phyloP scores from a whole-genome alignment of 2,797 vertebrate genomes.

The Poecilia gillii region DNA sequence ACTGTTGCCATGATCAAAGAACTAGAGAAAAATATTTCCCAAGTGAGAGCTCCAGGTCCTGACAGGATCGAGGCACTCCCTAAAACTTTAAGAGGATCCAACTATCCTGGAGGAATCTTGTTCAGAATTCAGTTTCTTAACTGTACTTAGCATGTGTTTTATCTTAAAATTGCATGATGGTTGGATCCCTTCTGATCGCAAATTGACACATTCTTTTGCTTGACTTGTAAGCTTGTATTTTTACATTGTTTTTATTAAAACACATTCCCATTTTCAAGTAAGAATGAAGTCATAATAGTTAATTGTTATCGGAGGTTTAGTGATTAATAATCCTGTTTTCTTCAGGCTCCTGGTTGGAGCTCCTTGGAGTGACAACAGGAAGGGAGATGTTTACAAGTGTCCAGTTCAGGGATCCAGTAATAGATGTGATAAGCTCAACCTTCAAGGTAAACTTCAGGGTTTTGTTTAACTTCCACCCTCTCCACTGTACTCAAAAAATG shows the following conservation, averaged over 20 bases:
- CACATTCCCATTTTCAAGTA: background rate
- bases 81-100: background rate
- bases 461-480: constrained; percentile 20
- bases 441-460: constrained; percentile 82
- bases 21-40: background rate
- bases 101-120: background rate
- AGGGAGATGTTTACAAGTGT: constrained; percentile 91
- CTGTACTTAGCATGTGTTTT: background rate
- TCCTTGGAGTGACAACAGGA: constrained; percentile 91
- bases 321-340: constrained; percentile 30
- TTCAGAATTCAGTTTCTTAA: background rate
- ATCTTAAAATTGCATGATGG: background rate
- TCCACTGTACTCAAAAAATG: constrained; percentile 1
- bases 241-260: background rate
- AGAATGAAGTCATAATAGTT: background rate
- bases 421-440: constrained; percentile 85
- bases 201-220: background rate
- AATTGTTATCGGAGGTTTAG: background rate
- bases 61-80: background rate
- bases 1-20: background rate
- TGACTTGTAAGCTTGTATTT: background rate
- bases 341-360: constrained; percentile 90
- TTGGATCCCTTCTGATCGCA: background rate
- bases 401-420: constrained; percentile 68
- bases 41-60: background rate